Evolutionary conservation across 2,888 invertebrate species (phyloP).

Genomic region (Aspidiotus destructor): DNA sequence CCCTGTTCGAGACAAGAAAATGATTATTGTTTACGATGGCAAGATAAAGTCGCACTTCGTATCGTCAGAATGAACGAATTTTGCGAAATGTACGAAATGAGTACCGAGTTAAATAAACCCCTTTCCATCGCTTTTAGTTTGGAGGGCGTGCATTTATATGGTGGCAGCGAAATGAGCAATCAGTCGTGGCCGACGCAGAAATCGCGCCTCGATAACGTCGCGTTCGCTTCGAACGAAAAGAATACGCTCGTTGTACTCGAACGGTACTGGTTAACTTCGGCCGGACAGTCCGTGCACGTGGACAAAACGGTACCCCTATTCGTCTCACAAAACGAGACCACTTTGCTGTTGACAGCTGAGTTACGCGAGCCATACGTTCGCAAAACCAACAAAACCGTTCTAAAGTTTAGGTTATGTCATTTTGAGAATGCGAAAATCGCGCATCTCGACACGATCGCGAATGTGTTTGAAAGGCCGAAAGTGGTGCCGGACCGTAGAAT

Average conservation of each 20-base stretch:
- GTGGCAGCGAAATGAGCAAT: conserved; percentile 52
- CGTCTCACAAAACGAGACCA: conserved; percentile 42
- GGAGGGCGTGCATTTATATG: conserved; percentile 52
- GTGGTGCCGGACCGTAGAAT: conserved; percentile 55
- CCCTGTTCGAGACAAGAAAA: neutral
- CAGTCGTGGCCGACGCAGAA: conserved; percentile 59
- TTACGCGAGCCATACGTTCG: conserved; percentile 41
- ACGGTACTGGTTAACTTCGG: conserved; percentile 63
- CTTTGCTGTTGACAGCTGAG: conserved; percentile 43
- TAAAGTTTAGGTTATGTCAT: conserved; percentile 55
- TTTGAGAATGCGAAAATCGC: conserved; percentile 52
- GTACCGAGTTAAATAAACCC: neutral
- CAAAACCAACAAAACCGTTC: conserved; percentile 35
- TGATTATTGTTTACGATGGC: neutral
- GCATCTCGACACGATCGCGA: conserved; percentile 54
- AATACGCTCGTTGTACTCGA: conserved; percentile 52
- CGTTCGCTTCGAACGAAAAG: conserved; percentile 51
- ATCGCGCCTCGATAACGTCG: conserved; percentile 47
- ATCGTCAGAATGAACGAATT: neutral
- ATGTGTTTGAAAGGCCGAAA: conserved; percentile 53
- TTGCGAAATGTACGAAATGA: neutral
- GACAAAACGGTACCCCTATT: conserved; percentile 57
- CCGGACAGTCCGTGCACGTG: conserved; percentile 56
- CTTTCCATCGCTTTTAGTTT: conserved; percentile 37
- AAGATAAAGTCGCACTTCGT: neutral